Evolutionary conservation across 2,113 vertebrate genomes (phyloP).

Genomic region (Nycticebus coucang): DNA sequence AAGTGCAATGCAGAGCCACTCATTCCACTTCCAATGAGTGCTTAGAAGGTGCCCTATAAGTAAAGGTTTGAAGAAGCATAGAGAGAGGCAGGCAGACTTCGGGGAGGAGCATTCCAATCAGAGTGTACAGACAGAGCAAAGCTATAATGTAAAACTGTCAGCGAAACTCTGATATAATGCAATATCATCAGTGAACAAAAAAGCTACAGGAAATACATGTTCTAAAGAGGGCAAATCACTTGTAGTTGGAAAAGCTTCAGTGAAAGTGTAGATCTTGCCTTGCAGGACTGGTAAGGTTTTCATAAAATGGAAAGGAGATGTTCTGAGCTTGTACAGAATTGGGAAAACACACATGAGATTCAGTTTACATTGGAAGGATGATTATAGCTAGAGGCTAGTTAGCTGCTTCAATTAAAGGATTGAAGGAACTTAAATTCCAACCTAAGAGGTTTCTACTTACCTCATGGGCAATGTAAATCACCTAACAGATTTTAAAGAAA

Average conservation of each 20-base stretch:
- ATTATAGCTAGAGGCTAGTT: background rate
- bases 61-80: background rate
- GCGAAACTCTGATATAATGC: background rate
- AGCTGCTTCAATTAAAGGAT: slow-evolving; percentile 19
- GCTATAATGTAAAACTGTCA: background rate
- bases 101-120: background rate
- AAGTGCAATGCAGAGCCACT: background rate
- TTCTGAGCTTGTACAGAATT: background rate
- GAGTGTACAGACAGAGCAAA: background rate
- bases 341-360: background rate
- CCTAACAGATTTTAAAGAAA: slow-evolving; percentile 10
- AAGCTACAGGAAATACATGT: background rate
- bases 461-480: background rate
- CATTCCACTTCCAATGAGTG: background rate
- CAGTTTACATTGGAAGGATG: background rate
- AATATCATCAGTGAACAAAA: background rate
- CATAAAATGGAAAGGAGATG: background rate
- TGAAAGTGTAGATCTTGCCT: background rate
- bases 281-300: background rate
- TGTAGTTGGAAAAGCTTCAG: background rate
- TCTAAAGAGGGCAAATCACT: background rate
- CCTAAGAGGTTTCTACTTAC: background rate
- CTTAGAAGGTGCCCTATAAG: background rate
- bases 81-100: background rate
- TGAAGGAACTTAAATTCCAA: background rate